Percentiles rank a stretch among this genome's conserved stretches.
Evolutionary conservation across 1,140 invertebrate species (phyloP).

Genomic region (Colletes latitarsis): DNA sequence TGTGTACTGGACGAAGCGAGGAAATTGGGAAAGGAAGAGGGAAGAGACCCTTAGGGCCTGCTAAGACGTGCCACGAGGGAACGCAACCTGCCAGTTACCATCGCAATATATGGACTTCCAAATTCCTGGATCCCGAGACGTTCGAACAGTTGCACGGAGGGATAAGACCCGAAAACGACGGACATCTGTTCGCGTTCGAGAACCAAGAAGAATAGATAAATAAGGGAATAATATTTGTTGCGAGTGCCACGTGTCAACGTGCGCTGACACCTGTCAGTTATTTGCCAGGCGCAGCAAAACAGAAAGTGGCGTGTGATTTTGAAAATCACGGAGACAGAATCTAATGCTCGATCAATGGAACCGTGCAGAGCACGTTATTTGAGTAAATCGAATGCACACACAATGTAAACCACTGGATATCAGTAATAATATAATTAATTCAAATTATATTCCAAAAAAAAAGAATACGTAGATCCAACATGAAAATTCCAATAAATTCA

Average conservation of each 20-base stretch:
- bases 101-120: constrained; percentile 53
- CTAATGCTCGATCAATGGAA: too few species aligned
- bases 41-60: constrained; percentile 38
- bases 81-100: constrained; percentile 27
- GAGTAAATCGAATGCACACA: too few species aligned
- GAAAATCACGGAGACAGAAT: not conserved
- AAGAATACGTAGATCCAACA: too few species aligned
- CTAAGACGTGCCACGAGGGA: constrained; percentile 21
- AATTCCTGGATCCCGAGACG: constrained; percentile 27
- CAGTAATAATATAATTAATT: too few species aligned
- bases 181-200: not conserved
- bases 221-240: not conserved
- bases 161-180: not conserved
- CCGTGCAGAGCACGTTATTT: too few species aligned
- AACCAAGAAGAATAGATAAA: not conserved
- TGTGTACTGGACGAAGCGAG: constrained; percentile 2
- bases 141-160: not conserved
- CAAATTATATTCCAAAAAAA: too few species aligned
- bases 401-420: too few species aligned
- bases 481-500: too few species aligned
- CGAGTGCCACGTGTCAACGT: not conserved
- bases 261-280: not conserved
- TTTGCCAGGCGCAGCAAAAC: not conserved
- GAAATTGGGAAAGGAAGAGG: constrained; percentile 55
- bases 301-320: not conserved